phyloP scores from a whole-genome alignment of 1,140 invertebrate genomes.

The Pogonomyrmex californicus region DNA sequence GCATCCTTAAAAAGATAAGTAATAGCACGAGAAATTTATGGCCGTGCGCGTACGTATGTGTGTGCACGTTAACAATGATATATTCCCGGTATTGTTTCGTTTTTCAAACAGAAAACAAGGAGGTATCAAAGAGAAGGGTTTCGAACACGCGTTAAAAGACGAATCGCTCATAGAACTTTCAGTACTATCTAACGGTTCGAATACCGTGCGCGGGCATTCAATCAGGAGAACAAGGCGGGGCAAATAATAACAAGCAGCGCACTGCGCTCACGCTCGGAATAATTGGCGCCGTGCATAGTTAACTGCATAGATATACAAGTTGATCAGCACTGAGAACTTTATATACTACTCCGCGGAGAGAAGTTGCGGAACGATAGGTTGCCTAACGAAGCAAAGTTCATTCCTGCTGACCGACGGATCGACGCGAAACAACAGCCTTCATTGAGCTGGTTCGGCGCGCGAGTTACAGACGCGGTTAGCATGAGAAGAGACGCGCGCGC shows the following conservation, averaged over 20 bases:
- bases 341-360: constrained; percentile 16
- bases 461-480: constrained; percentile 30
- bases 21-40: constrained; percentile 37
- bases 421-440: constrained; percentile 2
- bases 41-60: not conserved
- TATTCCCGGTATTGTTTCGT: constrained; percentile 25
- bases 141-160: constrained; percentile 10
- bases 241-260: constrained; percentile 48
- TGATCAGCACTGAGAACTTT: constrained; percentile 37
- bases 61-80: constrained; percentile 31
- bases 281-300: constrained; percentile 43
- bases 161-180: constrained; percentile 16
- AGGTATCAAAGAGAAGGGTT: not conserved
- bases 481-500: constrained; percentile 22
- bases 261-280: constrained; percentile 48
- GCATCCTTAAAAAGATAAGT: not conserved
- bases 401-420: constrained; percentile 4
- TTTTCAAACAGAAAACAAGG: not conserved
- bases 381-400: constrained; percentile 58
- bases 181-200: constrained; percentile 3
- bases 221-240: constrained; percentile 43
- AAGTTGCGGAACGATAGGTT: constrained; percentile 47
- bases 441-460: not conserved
- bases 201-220: constrained; percentile 27
- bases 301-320: constrained; percentile 25